Evolutionary conservation across 1,140 invertebrate species (phyloP), one percentile per base, ranked within the genome.

Genomic region (Tetranychus cinnabarinus): DNA sequence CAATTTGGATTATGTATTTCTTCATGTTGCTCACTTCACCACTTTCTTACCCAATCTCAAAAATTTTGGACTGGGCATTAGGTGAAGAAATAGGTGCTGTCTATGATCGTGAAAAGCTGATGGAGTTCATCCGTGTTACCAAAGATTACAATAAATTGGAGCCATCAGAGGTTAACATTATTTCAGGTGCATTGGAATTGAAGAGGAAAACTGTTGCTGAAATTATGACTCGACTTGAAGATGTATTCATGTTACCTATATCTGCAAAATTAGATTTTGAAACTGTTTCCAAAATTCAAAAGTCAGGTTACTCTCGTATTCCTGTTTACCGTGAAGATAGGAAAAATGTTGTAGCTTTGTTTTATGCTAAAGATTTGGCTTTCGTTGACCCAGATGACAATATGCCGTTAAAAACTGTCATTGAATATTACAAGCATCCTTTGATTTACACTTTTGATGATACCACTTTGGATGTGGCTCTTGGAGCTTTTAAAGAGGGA

Each of bases 341-440:
- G 55, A 82, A 81, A 63, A 96, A 93, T 71, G 91, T 98, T 67
- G 80, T 96, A 1, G 86, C 88, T 23, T 79, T 97, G 69, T 74
- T 98, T 0, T 95, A 95, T 72, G 92, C 93, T 62, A 97, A 97
- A 75, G 93, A 98, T 75, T 77, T 98, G 65, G 90, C 92, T 3
- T 86, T 98, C 68, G 83, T 97, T 57, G 95, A 98, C 77, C 90
- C 93, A 0, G 90, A 96, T 73, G 92, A 97, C 72, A 88, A 88
- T 71, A 93, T 87, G 15, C 87, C 88, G 7, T 74, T 98, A 46
- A 84, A 84, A 70, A 93, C 90, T 0, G 77, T 97, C 3, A 89
- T 87, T 70, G 85, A 91, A 72, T 97, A 93, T 75, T 96, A 98
- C 74, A 88, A 96, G 72, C 95, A 97, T 75, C 82, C 84, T 1